Evolutionary conservation across 2,888 invertebrate genomes (phyloP).

Genomic region (Amphipoea lucens): DNA sequence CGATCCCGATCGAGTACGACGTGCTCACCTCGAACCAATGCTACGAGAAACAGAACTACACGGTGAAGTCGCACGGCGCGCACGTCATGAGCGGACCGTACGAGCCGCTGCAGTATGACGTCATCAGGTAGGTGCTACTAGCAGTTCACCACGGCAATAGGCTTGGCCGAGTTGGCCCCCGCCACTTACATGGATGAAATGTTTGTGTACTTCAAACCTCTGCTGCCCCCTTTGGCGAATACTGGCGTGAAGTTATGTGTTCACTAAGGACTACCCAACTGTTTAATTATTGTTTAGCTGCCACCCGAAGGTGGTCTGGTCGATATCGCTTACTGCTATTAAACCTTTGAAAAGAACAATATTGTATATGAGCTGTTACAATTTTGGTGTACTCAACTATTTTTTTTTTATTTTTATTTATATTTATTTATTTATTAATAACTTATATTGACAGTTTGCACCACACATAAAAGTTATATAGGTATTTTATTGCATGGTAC

Average conservation of each 20-base stretch:
- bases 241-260: not conserved
- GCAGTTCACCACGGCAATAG: not conserved
- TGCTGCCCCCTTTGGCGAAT: not conserved
- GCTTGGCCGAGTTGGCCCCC: not conserved
- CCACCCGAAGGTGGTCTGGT: not conserved
- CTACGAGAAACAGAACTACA: conserved; percentile 87
- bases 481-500: not conserved
- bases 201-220: not conserved
- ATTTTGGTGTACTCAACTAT: not conserved
- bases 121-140: conserved; percentile 66
- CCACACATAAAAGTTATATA: no score
- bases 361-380: not conserved
- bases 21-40: conserved; percentile 81
- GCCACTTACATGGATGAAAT: not conserved
- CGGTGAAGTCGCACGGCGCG: conserved; percentile 77
- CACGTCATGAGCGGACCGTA: conserved; percentile 87
- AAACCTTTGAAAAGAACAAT: not conserved
- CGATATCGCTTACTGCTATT: not conserved
- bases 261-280: not conserved
- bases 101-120: conserved; percentile 86
- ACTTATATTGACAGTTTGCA: no score
- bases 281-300: not conserved
- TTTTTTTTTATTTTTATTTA: no score
- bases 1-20: conserved; percentile 87
- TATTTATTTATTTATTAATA: no score